Conservation (phyloP, 2,797 vertebrate genomes). For the Ctenopoma kingsleyae region DNA sequence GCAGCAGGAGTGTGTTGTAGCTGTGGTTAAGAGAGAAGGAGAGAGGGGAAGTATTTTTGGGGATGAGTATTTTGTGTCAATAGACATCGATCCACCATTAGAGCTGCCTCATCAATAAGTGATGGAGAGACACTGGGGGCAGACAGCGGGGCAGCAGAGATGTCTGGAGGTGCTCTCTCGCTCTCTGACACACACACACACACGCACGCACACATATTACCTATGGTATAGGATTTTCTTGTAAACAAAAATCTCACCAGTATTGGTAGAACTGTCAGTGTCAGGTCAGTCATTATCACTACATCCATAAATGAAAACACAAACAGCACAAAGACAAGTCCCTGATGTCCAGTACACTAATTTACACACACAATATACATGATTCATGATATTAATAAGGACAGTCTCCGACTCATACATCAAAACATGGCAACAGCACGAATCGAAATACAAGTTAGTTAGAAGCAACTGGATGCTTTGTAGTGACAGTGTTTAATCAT, state of each 20-base stretch:
- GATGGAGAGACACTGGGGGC: slow-evolving; percentile 68
- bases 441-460: no score
- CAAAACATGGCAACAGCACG: no score
- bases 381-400: no score
- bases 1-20: slow-evolving; percentile 10
- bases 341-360: background rate
- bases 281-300: background rate
- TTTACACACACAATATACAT: background rate
- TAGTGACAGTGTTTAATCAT: no score
- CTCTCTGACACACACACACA: slow-evolving; percentile 9
- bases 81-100: slow-evolving; percentile 81
- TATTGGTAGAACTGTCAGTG: background rate
- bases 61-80: slow-evolving; percentile 57
- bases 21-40: slow-evolving; percentile 24
- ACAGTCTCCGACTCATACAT: no score
- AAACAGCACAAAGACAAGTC: background rate
- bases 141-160: slow-evolving; percentile 67
- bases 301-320: background rate
- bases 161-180: slow-evolving; percentile 48
- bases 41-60: slow-evolving; percentile 46
- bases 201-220: background rate
- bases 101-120: slow-evolving; percentile 79
- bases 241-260: no score
- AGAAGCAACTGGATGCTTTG: no score
- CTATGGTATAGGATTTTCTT: no score